Conservation (phyloP, 2,888 invertebrate species). For the Polydrusus pterygomalis region DNA sequence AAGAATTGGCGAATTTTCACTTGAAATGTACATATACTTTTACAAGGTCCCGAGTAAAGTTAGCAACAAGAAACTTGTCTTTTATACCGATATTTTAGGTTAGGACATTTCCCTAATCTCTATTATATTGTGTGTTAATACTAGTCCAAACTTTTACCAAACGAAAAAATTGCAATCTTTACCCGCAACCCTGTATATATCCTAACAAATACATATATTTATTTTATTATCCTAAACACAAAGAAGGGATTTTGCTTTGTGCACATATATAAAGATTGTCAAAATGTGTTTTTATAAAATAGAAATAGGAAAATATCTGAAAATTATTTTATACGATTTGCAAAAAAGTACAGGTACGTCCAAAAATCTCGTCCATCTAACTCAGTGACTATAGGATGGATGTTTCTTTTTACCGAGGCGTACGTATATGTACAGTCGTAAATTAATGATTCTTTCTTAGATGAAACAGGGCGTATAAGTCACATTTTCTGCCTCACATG, state of each 20-base stretch:
- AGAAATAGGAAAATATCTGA: conserved; percentile 32
- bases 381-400: too few species aligned
- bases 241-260: conserved; percentile 36
- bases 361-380: too few species aligned
- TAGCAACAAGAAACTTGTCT: neutral
- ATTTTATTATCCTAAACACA: conserved; percentile 7
- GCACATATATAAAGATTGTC: conserved; percentile 50
- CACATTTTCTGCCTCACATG: neutral
- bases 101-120: too few species aligned
- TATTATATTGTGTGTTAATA: too few species aligned
- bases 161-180: neutral
- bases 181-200: conserved; percentile 1
- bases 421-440: neutral
- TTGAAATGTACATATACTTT: conserved; percentile 56
- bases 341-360: conserved; percentile 6
- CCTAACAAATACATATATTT: conserved; percentile 39
- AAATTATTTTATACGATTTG: conserved; percentile 2
- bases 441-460: neutral
- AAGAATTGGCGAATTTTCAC: conserved; percentile 59
- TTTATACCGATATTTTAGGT: too few species aligned
- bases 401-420: too few species aligned
- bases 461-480: neutral
- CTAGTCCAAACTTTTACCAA: neutral
- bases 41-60: neutral
- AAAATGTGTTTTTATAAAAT: conserved; percentile 47